Conservation (phyloP, 1,140 invertebrate genomes). For the Drosophila baimaii region DNA sequence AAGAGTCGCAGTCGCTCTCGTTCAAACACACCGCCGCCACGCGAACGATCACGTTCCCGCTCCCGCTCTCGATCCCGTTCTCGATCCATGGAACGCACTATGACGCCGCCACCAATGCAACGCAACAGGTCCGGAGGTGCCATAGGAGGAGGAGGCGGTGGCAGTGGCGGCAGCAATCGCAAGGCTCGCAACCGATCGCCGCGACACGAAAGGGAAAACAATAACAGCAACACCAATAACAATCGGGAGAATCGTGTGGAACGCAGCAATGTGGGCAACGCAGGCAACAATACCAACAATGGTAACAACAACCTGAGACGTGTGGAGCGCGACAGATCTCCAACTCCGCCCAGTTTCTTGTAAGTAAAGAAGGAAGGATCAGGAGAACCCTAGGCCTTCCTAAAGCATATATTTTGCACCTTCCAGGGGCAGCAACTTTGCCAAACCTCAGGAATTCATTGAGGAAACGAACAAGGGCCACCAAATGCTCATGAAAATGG, state of each 20-base stretch:
- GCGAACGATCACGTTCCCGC: slow-evolving; percentile 62
- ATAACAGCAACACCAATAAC: slow-evolving; percentile 40
- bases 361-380: slow-evolving; percentile 83
- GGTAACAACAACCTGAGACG: slow-evolving; percentile 58
- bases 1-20: slow-evolving; percentile 86
- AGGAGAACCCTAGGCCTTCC: too few species aligned
- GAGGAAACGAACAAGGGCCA: slow-evolving; percentile 97
- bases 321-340: slow-evolving; percentile 86
- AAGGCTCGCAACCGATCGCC: slow-evolving; percentile 76
- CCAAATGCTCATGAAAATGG: slow-evolving; percentile 97
- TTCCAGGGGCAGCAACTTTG: slow-evolving; percentile 82
- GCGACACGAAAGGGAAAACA: slow-evolving; percentile 71
- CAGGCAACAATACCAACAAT: slow-evolving; percentile 24
- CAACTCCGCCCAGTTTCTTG: slow-evolving; percentile 92
- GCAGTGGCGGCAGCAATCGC: slow-evolving; percentile 36
- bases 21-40: slow-evolving; percentile 47
- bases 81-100: slow-evolving; percentile 74
- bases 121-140: slow-evolving; percentile 84
- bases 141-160: slow-evolving; percentile 83
- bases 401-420: neutral
- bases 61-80: slow-evolving; percentile 87
- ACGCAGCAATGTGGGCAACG: slow-evolving; percentile 19
- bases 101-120: slow-evolving; percentile 57
- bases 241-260: slow-evolving; percentile 52
- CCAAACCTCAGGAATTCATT: slow-evolving; percentile 87